Conservation (phyloP, 2,113 vertebrate genomes). For the Capra hircus region DNA sequence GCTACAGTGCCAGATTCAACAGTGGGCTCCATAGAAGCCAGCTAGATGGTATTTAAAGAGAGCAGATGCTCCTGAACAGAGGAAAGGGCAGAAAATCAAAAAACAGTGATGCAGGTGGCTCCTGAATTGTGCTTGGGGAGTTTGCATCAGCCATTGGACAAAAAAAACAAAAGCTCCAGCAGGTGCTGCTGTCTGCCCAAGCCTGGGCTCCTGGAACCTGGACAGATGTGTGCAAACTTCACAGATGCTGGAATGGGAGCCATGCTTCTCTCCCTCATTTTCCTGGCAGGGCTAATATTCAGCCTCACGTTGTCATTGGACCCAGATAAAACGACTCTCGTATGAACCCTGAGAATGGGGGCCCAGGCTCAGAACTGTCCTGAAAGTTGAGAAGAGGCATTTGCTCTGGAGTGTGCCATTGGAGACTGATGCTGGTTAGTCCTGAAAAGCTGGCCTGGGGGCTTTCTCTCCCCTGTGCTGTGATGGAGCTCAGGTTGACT, state of each 20-base stretch:
- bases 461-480: neutral
- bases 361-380: neutral
- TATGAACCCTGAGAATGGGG: neutral
- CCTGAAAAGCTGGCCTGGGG: neutral
- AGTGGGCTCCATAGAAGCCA: neutral
- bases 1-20: neutral
- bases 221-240: neutral
- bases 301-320: neutral
- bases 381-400: neutral
- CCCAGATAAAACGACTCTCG: neutral
- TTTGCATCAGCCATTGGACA: neutral
- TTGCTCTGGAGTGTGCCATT: neutral
- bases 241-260: neutral
- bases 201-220: accelerated
- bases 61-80: neutral
- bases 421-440: too few relatives aligned
- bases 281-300: too few relatives aligned
- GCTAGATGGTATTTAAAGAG: neutral
- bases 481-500: neutral
- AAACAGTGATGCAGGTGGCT: neutral
- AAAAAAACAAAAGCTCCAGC: neutral
- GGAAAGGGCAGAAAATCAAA: neutral
- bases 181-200: neutral
- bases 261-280: accelerated
- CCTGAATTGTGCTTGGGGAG: neutral